Percentiles rank a stretch among this genome's conserved stretches.
These are phyloP conservation scores for Eutrigla gurnardus DNA, from an alignment of 2,797 vertebrate species.

Conservation along the genomic window DNA sequence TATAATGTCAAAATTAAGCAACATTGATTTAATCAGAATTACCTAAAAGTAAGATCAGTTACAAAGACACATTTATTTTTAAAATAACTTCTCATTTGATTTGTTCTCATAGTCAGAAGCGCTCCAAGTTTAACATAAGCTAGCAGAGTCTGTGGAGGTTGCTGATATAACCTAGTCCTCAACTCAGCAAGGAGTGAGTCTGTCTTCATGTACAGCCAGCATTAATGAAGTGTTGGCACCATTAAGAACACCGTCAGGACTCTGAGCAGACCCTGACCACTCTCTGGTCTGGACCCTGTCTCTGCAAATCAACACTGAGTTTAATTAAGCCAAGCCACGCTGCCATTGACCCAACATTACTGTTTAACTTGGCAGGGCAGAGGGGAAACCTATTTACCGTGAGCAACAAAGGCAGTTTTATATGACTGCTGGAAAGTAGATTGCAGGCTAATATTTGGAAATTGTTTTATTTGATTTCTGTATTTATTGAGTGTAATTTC, in stretches of 20 bases:
- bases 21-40: background rate
- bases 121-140: background rate
- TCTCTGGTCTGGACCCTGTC: conserved; percentile 74
- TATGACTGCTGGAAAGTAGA: conserved; percentile 71
- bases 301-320: conserved; percentile 78
- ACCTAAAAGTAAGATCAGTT: background rate
- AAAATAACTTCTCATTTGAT: background rate
- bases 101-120: background rate
- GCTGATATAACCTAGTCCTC: conserved; percentile 27
- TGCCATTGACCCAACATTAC: conserved; percentile 69
- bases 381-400: conserved; percentile 75
- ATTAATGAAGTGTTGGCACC: conserved; percentile 69
- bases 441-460: conserved; percentile 83
- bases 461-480: conserved; percentile 84
- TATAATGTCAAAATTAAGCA: background rate
- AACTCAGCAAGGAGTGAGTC: conserved; percentile 29
- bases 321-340: conserved; percentile 77
- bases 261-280: conserved; percentile 61
- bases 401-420: conserved; percentile 75
- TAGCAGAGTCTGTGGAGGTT: conserved; percentile 4
- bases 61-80: background rate
- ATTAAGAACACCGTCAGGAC: conserved; percentile 57
- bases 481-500: conserved; percentile 82
- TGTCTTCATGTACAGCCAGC: conserved; percentile 44
- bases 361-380: conserved; percentile 78